These are phyloP conservation scores for Cydia amplana DNA, from an alignment of 1,140 invertebrate genomes.

Conservation along the genomic window DNA sequence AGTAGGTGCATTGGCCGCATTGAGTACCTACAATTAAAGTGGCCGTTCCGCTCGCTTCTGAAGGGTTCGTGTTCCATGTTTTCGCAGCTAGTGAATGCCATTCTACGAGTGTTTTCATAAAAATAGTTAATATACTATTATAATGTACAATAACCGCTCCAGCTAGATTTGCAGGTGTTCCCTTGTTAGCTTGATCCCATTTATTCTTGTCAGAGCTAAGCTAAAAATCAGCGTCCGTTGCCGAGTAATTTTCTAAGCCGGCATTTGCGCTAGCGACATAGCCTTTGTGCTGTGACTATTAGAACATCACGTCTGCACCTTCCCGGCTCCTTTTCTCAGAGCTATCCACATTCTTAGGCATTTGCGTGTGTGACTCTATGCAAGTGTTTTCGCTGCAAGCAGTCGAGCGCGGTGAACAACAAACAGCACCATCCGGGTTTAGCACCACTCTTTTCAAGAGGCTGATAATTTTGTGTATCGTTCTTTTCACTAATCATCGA, in stretches of 20 bases:
- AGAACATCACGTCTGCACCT: not conserved
- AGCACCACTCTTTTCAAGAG: conserved; percentile 26
- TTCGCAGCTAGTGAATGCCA: not conserved
- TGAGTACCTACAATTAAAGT: not conserved
- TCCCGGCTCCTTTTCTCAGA: not conserved
- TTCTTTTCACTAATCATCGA: not conserved
- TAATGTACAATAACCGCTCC: conserved; percentile 16
- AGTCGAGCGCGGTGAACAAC: not conserved
- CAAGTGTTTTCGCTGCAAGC: not conserved
- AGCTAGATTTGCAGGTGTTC: conserved; percentile 28
- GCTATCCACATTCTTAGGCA: not conserved
- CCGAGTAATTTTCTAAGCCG: not conserved
- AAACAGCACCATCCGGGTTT: conserved; percentile 16
- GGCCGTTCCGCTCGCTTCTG: not conserved
- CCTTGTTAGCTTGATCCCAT: conserved; percentile 22
- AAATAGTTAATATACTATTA: conserved; percentile 18
- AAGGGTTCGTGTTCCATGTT: not conserved
- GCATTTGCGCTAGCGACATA: not conserved
- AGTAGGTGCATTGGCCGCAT: not conserved
- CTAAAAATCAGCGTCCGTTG: not conserved
- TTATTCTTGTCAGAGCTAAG: conserved; percentile 21
- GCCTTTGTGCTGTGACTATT: not conserved
- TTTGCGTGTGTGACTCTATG: not conserved
- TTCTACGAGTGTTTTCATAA: not conserved
- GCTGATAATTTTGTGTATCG: not conserved